phyloP scores from a whole-genome alignment of 2,888 invertebrate genomes.

The Lottia gigantea region DNA sequence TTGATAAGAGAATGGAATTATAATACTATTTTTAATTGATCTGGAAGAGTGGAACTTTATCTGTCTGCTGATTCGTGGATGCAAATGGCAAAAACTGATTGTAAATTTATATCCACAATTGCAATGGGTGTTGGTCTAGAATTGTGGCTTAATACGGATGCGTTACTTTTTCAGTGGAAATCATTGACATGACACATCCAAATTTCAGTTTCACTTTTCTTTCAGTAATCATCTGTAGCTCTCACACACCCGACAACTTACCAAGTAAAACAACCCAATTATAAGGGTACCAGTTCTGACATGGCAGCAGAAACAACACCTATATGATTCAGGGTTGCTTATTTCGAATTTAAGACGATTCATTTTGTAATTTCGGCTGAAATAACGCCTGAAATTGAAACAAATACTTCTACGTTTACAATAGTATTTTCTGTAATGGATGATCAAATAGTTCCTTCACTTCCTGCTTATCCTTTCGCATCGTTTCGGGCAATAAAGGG shows the following conservation, averaged over 20 bases:
- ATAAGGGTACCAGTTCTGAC: constrained; percentile 56
- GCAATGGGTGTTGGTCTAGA: too few relatives aligned
- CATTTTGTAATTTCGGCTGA: not conserved
- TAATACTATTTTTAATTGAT: too few relatives aligned
- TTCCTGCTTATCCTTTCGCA: constrained; percentile 20
- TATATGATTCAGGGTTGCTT: constrained; percentile 43
- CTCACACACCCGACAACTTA: constrained; percentile 27
- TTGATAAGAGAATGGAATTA: too few relatives aligned
- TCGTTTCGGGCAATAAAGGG: constrained; percentile 9
- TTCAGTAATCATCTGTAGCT: too few relatives aligned
- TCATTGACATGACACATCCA: too few relatives aligned
- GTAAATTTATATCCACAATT: too few relatives aligned
- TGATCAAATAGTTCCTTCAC: constrained; percentile 19
- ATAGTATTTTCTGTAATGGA: not conserved
- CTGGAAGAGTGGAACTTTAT: too few relatives aligned
- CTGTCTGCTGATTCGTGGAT: too few relatives aligned
- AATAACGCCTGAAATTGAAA: not conserved
- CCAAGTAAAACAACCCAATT: constrained; percentile 53
- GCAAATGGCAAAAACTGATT: too few relatives aligned
- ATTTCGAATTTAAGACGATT: constrained; percentile 43
- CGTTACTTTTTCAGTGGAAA: too few relatives aligned
- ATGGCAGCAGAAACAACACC: constrained; percentile 59
- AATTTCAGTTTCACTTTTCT: not conserved
- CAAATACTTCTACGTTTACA: not conserved
- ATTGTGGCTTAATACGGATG: too few relatives aligned